Evolutionary conservation across 2,797 vertebrate species (phyloP).

Genomic region (Stomatorhinus walkeri): DNA sequence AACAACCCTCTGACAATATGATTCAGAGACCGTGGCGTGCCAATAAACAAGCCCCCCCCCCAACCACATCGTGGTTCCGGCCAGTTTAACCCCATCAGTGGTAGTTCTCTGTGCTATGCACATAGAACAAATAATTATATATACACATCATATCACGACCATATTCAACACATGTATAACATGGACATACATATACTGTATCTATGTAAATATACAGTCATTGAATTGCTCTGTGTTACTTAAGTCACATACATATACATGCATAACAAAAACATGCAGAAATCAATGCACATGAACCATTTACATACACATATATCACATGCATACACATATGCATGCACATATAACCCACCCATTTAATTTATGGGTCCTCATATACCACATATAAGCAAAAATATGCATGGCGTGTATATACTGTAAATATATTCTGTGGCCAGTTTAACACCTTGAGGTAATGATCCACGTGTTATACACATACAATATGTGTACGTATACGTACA

Average conservation of each 20-base stretch:
- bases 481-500: background rate
- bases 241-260: background rate
- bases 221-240: background rate
- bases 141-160: background rate
- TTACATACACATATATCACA: background rate
- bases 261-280: background rate
- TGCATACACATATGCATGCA: background rate
- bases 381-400: background rate
- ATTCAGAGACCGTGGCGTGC: conserved; percentile 13
- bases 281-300: background rate
- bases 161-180: background rate
- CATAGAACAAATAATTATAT: background rate
- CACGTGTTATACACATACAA: background rate
- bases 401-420: background rate
- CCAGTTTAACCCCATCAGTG: conserved; percentile 5
- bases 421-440: background rate
- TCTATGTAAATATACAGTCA: background rate
- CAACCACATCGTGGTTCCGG: background rate
- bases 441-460: background rate
- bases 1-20: conserved; percentile 22
- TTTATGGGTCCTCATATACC: background rate
- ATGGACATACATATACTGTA: background rate
- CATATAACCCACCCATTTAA: background rate
- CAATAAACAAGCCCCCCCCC: conserved; percentile 17
- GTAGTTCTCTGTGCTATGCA: background rate